Evolutionary conservation across 2,113 vertebrate species (phyloP).

Genomic region (Muntiacus reevesi): DNA sequence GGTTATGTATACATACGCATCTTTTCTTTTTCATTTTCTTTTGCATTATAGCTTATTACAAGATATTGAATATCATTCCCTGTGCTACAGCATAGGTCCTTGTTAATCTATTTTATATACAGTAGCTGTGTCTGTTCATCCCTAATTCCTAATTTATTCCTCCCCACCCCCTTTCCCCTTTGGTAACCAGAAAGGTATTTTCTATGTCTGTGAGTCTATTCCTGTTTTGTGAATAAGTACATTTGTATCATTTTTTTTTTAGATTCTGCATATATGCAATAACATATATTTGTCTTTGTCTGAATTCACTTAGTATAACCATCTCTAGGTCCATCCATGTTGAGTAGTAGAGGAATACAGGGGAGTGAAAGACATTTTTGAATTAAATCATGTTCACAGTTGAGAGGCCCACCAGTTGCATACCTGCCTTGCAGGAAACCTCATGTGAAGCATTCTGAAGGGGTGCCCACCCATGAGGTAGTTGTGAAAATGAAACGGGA

Average conservation of each 20-base stretch:
- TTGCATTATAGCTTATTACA: neutral
- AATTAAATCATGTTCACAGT: fast-evolving
- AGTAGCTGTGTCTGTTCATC: neutral
- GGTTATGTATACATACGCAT: no score
- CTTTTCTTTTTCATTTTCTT: neutral
- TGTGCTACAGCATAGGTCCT: neutral
- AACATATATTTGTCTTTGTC: neutral
- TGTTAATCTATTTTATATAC: neutral
- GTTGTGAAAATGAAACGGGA: no score
- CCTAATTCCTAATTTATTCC: neutral
- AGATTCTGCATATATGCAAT: neutral
- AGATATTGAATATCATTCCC: neutral
- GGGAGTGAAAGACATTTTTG: neutral
- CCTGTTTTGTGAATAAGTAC: neutral
- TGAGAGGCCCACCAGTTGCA: neutral
- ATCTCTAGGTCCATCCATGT: neutral
- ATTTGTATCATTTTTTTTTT: neutral
- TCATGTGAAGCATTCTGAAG: fast-evolving
- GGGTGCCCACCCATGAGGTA: fast-evolving
- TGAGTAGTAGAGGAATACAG: neutral
- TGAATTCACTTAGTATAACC: neutral
- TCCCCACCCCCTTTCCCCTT: neutral
- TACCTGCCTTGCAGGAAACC: neutral
- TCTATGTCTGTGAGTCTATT: neutral
- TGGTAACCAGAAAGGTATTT: neutral